Evolutionary conservation across 53 echinoderm and acorn worm species (phyloP), one percentile per base, ranked within the genome.

Genomic region (Pentamera pediparva): DNA sequence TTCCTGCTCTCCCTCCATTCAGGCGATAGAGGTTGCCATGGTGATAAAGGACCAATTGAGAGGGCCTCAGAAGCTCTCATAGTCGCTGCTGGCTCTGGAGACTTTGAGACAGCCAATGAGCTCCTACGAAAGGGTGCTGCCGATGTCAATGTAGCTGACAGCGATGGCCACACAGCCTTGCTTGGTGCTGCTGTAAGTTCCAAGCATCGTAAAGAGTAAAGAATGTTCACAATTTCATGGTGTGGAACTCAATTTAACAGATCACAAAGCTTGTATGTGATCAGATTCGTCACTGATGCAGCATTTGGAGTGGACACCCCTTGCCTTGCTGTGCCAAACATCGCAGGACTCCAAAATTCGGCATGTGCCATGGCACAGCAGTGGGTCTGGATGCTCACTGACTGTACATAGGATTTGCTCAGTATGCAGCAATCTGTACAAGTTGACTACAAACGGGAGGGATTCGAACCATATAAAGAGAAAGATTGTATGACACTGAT

Each of bases 81-180:
- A 59, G 35, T 65, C 17, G 79, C 87, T 3, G 82, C 95, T 4
- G 82, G 81, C 6, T 43, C 39, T 2, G 95, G 95, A 25, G 81
- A 91, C 81, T 84, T 79, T 50, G 74, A 64, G 31, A 75, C 75
- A 0, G 86, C 89, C 20, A 82, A 79, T 33, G 60, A 74, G 2
- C 83, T 91, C 11, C 59, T 96, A 24, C 76, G 75, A 50, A 80
- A 85, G 47, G 85, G 80, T 1, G 86, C 82, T 21, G 91, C 82
- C 56, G 78, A 91, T 75, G 96, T 91, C 17, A 88, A 95, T 47
- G 95, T 95, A 3, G 86, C 88, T 5, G 96, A 96, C 53, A 91
- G 71, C 28, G 47, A 83, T 13, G 91, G 96, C 24, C 82, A 91
- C 45, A 81, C 77, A 15, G 76, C 87, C 29, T 83, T 96, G 20